Base-by-base conservation (phyloP, 2,113 vertebrate species). In the Anolis carolinensis region DNA sequence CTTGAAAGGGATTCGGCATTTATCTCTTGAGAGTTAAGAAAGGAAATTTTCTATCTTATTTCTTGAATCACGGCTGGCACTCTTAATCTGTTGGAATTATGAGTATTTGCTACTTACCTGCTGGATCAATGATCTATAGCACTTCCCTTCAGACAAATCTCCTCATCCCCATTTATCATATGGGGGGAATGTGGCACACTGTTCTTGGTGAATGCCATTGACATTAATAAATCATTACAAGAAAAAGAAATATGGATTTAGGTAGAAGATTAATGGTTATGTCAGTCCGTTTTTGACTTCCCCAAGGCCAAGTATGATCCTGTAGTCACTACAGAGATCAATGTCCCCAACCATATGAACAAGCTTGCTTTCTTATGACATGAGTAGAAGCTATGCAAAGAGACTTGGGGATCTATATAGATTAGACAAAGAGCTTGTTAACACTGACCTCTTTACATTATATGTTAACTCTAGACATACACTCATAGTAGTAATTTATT, bases 31-130 rank as follows among this genome's bases (percentile, higher is more conserved):
- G 10, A 62, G 32, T 48, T 75, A n/a, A 63, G 13, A 3, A 62
- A 7, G 76, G 27, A 75, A 76, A 32, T 65, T 48, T 74, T 63
- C 27, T 39, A 32, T 75, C 11, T 63, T 65, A 21, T 75, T 20
- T n/a, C 39, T 59, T 65, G 36, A 39, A 63, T 75, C 36, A 75
- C 30, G 25, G 34, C 9, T 16, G 27, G 36, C 71, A 44, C 44
- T 44, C 52, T 83, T 74, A 74, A 83, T 83, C 59, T 36, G 50
- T 59, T 72, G 72, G 70, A 18, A 83, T 73, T 83, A 30, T 34
- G 62, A 30, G 16, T 59, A 34, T 34, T 82, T 83, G n/a, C 34
- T 74, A 44, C 74, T 63, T 84, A 75, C 39, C 10, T 55, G n/a
- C 21, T 52, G 44, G 65, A 81, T 70, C 65, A 50, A 30, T 52